Evolutionary conservation across 2,797 vertebrate genomes (phyloP).

Genomic region (Trachops cirrhosus): DNA sequence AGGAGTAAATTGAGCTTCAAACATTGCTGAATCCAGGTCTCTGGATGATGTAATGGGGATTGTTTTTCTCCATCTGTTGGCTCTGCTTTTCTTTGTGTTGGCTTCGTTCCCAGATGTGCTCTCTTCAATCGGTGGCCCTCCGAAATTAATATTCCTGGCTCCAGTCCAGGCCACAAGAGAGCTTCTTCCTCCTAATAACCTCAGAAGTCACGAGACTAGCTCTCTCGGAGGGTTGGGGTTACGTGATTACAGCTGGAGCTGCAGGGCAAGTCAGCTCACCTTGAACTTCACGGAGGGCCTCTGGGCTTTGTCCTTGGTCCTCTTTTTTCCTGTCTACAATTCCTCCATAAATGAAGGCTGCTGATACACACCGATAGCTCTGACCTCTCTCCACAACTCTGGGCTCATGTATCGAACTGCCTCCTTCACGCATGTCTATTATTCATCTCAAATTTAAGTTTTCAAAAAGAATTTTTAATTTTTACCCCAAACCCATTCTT

Average conservation of each 20-base stretch:
- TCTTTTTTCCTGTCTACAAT: not conserved
- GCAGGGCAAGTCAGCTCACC: not conserved
- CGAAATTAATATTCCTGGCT: not conserved
- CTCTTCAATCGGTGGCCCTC: not conserved
- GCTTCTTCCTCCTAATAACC: not conserved
- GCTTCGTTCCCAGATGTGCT: not conserved
- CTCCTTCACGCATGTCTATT: not conserved
- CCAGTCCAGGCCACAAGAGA: not conserved
- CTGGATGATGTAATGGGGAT: not conserved
- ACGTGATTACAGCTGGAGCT: not conserved
- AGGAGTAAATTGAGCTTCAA: not conserved
- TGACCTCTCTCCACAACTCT: not conserved
- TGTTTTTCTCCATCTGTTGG: not conserved
- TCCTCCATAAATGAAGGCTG: not conserved
- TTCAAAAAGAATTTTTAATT: not conserved
- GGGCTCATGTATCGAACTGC: not conserved
- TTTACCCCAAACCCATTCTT: not conserved
- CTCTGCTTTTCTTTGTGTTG: not conserved
- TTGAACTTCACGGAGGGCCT: not conserved
- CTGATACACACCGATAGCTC: not conserved
- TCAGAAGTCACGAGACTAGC: not conserved
- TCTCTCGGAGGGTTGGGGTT: not conserved
- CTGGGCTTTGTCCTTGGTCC: not conserved
- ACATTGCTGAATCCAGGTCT: not conserved
- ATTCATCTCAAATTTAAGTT: not conserved